Conservation (phyloP, 2,797 vertebrate genomes). For the Delichon dasypus region DNA sequence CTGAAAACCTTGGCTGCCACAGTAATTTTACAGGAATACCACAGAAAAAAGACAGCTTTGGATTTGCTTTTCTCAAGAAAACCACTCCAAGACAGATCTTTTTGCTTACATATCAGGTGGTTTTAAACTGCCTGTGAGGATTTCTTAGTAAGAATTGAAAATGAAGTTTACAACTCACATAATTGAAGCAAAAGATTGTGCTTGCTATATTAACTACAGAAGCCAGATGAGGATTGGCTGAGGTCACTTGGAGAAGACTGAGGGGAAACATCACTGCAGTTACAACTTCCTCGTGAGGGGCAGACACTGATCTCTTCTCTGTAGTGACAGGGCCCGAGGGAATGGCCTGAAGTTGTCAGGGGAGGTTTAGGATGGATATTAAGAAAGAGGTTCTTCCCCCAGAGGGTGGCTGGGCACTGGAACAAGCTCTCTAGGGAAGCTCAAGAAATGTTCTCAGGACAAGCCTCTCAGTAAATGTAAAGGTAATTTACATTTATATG, state of each 20-base stretch:
- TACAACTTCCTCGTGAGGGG: not conserved
- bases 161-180: not conserved
- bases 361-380: not conserved
- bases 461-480: not conserved
- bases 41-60: not conserved
- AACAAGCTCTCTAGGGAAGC: not conserved
- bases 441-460: not conserved
- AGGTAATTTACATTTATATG: not conserved
- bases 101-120: not conserved
- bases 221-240: not conserved
- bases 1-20: not conserved
- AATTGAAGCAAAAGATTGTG: not conserved
- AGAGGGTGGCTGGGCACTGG: not conserved
- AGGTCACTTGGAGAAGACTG: not conserved
- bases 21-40: not conserved
- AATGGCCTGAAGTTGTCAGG: not conserved
- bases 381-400: not conserved
- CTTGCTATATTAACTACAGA: not conserved
- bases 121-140: not conserved
- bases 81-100: not conserved
- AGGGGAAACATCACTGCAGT: not conserved
- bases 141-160: not conserved
- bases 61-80: not conserved
- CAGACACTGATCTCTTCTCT: not conserved
- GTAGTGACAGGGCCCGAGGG: rapidly evolving